phyloP scores from a whole-genome alignment of 2,888 invertebrate genomes.

The Lithophane semibrunnea region DNA sequence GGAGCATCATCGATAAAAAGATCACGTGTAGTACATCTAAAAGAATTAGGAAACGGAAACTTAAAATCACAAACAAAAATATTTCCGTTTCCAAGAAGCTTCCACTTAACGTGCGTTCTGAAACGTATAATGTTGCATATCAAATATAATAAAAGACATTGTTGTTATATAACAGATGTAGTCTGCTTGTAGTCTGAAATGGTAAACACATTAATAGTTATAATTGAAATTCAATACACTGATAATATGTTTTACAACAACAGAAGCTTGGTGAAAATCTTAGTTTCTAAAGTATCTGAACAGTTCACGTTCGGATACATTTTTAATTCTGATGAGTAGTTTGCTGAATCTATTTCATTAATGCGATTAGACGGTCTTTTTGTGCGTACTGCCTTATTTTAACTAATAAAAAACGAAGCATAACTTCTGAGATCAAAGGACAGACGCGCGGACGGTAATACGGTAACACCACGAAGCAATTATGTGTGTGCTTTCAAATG shows the following conservation, averaged over 20 bases:
- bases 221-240: background rate
- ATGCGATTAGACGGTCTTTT: background rate
- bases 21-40: constrained; percentile 19
- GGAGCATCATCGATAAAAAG: constrained; percentile 8
- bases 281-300: constrained; percentile 29
- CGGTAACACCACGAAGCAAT: background rate
- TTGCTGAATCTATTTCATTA: background rate
- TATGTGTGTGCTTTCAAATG: background rate
- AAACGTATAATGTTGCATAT: constrained; percentile 22
- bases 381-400: background rate
- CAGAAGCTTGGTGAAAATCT: rapidly evolving
- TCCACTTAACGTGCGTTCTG: constrained; percentile 50
- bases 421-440: background rate
- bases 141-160: background rate
- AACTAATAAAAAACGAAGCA: background rate
- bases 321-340: background rate
- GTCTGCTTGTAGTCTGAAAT: background rate
- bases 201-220: background rate
- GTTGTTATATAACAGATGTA: background rate
- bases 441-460: too few relatives aligned
- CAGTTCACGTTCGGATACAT: constrained; percentile 48
- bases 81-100: constrained; percentile 62
- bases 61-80: constrained; percentile 31
- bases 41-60: constrained; percentile 67
- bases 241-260: background rate